Evolutionary conservation across 2,888 invertebrate genomes (phyloP).

Genomic region (Mesoligia furuncula): DNA sequence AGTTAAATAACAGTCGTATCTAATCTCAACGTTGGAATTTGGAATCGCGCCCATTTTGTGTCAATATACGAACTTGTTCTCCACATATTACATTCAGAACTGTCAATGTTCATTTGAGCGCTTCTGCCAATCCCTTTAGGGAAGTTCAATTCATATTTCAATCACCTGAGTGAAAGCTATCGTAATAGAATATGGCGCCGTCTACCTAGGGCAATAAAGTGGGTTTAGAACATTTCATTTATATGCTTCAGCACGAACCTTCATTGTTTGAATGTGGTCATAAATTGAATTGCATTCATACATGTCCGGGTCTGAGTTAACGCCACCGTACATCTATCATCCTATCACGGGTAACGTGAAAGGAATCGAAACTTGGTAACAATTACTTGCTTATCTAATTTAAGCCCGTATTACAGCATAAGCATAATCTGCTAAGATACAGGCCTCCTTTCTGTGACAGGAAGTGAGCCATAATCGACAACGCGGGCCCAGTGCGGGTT

Average conservation of each 20-base stretch:
- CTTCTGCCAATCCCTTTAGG: constrained; percentile 13
- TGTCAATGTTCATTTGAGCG: background rate
- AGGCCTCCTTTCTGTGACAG: background rate
- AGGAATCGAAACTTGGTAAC: constrained; percentile 5
- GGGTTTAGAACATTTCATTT: constrained; percentile 49
- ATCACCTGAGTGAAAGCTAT: constrained; percentile 51
- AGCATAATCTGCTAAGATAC: background rate
- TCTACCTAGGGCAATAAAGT: constrained; percentile 43
- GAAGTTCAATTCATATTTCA: constrained; percentile 37
- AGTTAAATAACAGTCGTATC: constrained; percentile 10
- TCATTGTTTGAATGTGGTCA: constrained; percentile 45
- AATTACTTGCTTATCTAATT: background rate
- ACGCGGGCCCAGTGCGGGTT: background rate
- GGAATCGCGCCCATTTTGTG: constrained; percentile 29
- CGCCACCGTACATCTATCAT: constrained; percentile 21
- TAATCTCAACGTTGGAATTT: constrained; percentile 17
- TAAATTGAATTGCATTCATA: constrained; percentile 46
- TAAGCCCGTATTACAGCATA: background rate
- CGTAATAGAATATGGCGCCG: constrained; percentile 35
- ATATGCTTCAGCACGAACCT: constrained; percentile 55
- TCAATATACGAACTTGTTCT: constrained; percentile 1
- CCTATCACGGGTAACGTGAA: constrained; percentile 2
- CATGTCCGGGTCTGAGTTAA: constrained; percentile 35
- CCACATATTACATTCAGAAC: background rate
- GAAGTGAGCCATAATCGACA: background rate